Evolutionary conservation across 2,888 invertebrate species (phyloP).

Genomic region (Apodemia zela): DNA sequence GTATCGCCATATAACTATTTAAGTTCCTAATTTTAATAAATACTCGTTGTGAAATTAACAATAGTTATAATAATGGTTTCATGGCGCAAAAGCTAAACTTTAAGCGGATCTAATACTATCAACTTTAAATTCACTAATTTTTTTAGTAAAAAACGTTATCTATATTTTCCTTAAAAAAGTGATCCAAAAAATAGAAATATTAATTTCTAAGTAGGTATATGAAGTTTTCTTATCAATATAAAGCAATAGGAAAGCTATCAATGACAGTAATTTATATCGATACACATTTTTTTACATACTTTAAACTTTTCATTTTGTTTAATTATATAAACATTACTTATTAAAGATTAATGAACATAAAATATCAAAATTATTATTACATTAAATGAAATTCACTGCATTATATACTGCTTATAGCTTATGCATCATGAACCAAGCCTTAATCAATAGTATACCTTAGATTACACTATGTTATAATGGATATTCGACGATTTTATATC

Average conservation of each 20-base stretch:
- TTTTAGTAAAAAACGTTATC: not conserved
- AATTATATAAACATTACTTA: too few species aligned
- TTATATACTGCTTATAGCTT: not conserved
- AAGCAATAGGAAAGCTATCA: too few species aligned
- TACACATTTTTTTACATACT: too few species aligned
- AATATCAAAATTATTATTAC: too few species aligned
- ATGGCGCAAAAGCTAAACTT: not conserved
- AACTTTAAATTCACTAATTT: not conserved
- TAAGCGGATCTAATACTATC: not conserved
- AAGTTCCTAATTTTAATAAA: slow-evolving; percentile 14
- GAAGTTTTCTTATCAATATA: too few species aligned
- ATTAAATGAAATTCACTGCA: too few species aligned
- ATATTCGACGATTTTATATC: slow-evolving; percentile 24
- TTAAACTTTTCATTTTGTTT: too few species aligned
- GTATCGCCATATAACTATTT: slow-evolving; percentile 8
- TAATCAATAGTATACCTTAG: slow-evolving; percentile 6
- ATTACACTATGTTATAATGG: slow-evolving; percentile 20
- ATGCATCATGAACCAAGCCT: slow-evolving; percentile 3
- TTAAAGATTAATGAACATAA: too few species aligned
- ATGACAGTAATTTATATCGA: too few species aligned
- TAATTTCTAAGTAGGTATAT: too few species aligned
- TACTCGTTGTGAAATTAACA: slow-evolving; percentile 14
- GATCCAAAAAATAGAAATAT: too few species aligned
- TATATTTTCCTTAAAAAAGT: not conserved
- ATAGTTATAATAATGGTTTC: slow-evolving; percentile 3